Evolutionary conservation across 2,888 invertebrate genomes (phyloP).

Genomic region (Patella depressa): DNA sequence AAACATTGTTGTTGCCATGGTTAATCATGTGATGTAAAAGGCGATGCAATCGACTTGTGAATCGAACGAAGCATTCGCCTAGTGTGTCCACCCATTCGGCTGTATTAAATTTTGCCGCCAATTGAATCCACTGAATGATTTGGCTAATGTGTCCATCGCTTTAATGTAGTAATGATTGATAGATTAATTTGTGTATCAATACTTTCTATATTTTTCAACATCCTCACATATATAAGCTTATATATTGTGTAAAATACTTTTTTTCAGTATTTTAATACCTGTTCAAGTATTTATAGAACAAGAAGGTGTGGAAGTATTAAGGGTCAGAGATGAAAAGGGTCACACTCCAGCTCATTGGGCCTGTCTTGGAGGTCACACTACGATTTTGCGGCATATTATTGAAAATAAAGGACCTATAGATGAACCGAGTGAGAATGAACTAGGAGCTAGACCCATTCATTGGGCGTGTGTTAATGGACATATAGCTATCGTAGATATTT

Average conservation of each 20-base stretch:
- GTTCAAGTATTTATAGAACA: constrained; percentile 88
- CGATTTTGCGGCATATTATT: constrained; percentile 87
- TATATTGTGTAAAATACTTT: too few relatives aligned
- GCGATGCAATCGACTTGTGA: too few relatives aligned
- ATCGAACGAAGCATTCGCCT: too few relatives aligned
- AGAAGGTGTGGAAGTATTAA: constrained; percentile 80
- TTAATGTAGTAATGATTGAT: too few relatives aligned
- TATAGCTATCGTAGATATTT: constrained; percentile 86
- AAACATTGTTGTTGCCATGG: neutral
- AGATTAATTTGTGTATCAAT: too few relatives aligned
- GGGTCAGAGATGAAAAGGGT: constrained; percentile 89
- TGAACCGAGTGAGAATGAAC: constrained; percentile 87
- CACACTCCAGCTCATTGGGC: constrained; percentile 96
- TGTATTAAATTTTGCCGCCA: too few relatives aligned
- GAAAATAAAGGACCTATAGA: constrained; percentile 85
- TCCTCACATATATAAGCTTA: too few relatives aligned
- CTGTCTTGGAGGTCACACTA: constrained; percentile 89
- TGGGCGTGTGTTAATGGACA: constrained; percentile 96
- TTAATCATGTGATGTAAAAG: too few relatives aligned
- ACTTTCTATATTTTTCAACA: too few relatives aligned
- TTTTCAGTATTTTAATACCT: constrained; percentile 82
- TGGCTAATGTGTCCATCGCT: too few relatives aligned
- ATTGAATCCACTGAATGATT: too few relatives aligned
- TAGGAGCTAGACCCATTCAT: constrained; percentile 91
- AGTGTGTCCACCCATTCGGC: too few relatives aligned